Percentiles rank a stretch among this genome's conserved stretches.
Evolutionary conservation across 2,888 invertebrate species (phyloP).

Genomic region (Morpho deidamia): DNA sequence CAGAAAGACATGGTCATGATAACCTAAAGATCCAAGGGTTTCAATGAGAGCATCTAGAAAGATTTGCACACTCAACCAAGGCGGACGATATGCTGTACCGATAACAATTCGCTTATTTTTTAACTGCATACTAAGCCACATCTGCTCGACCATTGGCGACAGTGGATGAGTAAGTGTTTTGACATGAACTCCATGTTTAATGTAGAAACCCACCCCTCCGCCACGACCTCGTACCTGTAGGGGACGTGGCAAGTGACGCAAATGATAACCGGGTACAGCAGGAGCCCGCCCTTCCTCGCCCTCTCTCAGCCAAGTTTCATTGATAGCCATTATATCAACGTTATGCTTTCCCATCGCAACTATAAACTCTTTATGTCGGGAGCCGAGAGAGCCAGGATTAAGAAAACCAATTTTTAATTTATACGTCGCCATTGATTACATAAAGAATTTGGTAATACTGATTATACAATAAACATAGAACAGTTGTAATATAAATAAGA

Average conservation of each 20-base stretch:
- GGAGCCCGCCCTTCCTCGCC: no score
- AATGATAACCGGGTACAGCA: no score
- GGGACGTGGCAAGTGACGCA: no score
- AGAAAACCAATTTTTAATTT: background rate
- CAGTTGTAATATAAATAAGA: no score
- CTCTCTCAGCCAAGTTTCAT: background rate
- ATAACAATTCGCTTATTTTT: background rate
- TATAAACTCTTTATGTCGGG: no score
- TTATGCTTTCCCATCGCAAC: background rate
- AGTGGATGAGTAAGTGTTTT: background rate
- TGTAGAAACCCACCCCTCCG: background rate
- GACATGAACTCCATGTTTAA: background rate
- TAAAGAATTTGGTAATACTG: no score
- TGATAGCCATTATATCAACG: background rate
- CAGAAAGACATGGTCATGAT: background rate
- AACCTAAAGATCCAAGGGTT: background rate
- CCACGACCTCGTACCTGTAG: background rate
- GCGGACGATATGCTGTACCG: conserved; percentile 2
- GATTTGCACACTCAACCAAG: background rate
- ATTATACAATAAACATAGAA: no score
- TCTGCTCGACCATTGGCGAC: background rate
- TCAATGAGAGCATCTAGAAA: background rate
- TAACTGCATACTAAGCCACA: conserved; percentile 1
- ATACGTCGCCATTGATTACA: no score
- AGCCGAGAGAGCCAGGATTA: no score